These are phyloP conservation scores for Anseranas semipalmata DNA, from an alignment of 2,113 vertebrate genomes.

Conservation along the genomic window DNA sequence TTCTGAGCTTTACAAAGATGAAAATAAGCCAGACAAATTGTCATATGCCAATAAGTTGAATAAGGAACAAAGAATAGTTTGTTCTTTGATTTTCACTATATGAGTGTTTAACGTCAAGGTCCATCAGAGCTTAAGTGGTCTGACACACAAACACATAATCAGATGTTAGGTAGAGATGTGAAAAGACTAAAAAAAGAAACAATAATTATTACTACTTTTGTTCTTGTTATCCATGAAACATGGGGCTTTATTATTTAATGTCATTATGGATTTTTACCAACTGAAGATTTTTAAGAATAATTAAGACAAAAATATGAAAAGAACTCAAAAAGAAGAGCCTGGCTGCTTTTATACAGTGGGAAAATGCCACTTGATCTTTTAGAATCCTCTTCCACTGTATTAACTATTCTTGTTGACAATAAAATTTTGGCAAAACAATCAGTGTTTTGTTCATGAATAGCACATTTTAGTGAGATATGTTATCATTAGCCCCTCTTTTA, in stretches of 20 bases:
- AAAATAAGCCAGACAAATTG: background rate
- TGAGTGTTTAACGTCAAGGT: background rate
- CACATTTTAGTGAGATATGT: background rate
- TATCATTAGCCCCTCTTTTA: background rate
- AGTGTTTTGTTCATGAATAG: background rate
- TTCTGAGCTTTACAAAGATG: background rate
- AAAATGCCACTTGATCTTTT: background rate
- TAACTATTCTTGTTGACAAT: too few relatives aligned
- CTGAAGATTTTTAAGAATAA: background rate
- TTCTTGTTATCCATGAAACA: background rate
- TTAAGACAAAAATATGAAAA: background rate
- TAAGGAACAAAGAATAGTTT: background rate
- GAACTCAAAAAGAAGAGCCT: too few relatives aligned
- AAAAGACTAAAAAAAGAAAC: background rate
- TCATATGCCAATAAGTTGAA: background rate
- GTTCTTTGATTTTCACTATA: background rate
- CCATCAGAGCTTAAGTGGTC: background rate
- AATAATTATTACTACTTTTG: background rate
- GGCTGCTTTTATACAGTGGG: background rate
- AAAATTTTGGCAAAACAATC: background rate
- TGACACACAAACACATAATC: background rate
- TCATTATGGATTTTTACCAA: background rate
- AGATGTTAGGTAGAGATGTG: background rate
- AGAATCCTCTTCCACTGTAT: background rate
- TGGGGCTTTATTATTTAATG: background rate